phyloP scores from a whole-genome alignment of 92 coral and sea anemone genomes.

The Phenganax marumi region DNA sequence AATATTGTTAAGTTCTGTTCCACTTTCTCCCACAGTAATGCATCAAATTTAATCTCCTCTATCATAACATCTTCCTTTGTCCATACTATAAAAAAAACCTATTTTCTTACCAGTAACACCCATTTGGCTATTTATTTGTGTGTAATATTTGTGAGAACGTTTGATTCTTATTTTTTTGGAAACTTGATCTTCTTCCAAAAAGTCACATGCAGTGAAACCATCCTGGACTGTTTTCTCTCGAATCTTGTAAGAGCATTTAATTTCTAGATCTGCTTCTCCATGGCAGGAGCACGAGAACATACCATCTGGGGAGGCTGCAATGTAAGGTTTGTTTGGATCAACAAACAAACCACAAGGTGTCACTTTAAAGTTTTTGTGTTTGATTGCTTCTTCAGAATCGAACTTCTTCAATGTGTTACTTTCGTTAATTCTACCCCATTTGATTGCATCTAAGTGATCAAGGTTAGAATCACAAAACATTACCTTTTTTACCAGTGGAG shows the following conservation, averaged over 20 bases:
- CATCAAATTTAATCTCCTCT: slow-evolving; percentile 9
- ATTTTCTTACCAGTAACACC: slow-evolving; percentile 19
- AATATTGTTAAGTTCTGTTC: slow-evolving; percentile 1
- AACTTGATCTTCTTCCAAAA: slow-evolving; percentile 17
- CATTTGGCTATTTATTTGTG: slow-evolving; percentile 35
- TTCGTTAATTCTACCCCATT: slow-evolving; percentile 56
- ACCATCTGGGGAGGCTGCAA: slow-evolving; percentile 39
- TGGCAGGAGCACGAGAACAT: slow-evolving; percentile 38
- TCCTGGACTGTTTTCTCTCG: slow-evolving; percentile 20
- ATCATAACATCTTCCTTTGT: slow-evolving; percentile 30
- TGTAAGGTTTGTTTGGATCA: slow-evolving; percentile 21
- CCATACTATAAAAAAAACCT: slow-evolving; percentile 23
- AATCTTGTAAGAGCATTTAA: slow-evolving; percentile 38
- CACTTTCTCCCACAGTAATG: neutral
- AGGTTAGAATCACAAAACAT: slow-evolving; percentile 34
- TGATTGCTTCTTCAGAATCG: slow-evolving; percentile 20
- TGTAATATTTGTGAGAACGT: slow-evolving; percentile 30
- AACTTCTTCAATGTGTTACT: slow-evolving; percentile 34
- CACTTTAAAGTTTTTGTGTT: slow-evolving; percentile 37
- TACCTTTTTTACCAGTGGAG: slow-evolving; percentile 47
- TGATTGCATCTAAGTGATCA: slow-evolving; percentile 41
- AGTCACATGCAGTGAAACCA: slow-evolving; percentile 22
- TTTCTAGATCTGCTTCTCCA: slow-evolving; percentile 20
- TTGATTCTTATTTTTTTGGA: neutral
- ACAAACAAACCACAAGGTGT: slow-evolving; percentile 42